These are phyloP conservation scores for Meloe dianella DNA, from an alignment of 2,888 invertebrate genomes.

Conservation along the genomic window DNA sequence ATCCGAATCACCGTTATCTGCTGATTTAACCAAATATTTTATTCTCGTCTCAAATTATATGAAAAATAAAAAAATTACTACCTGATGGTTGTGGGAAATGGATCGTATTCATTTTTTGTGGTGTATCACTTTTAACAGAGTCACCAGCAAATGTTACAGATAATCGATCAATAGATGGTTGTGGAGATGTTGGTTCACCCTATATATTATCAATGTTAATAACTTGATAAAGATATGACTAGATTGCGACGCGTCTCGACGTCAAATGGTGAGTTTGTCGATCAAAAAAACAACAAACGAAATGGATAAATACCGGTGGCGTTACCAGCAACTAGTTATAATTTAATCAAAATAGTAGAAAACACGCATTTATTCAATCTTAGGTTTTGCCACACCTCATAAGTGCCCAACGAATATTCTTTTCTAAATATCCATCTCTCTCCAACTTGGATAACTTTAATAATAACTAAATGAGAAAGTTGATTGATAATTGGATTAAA, in stretches of 20 bases:
- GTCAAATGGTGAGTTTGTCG: conserved; percentile 10
- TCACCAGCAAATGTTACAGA: conserved; percentile 76
- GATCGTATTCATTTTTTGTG: conserved; percentile 49
- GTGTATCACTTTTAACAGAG: conserved; percentile 51
- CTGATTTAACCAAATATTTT: conserved; percentile 13
- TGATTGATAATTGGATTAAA: conserved; percentile 6
- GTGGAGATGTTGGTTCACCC: conserved; percentile 69
- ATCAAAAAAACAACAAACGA: no score
- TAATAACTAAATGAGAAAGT: conserved; percentile 18
- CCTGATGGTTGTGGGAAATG: conserved; percentile 45
- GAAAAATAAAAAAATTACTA: conserved; percentile 15
- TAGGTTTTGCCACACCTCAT: conserved; percentile 47
- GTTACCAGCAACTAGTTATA: conserved; percentile 47
- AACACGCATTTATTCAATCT: conserved; percentile 58
- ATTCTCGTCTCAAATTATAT: conserved; percentile 9
- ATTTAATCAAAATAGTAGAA: conserved; percentile 57
- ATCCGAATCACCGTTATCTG: conserved; percentile 65
- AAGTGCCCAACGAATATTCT: conserved; percentile 40
- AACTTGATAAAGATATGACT: conserved; percentile 4
- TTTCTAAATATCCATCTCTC: conserved; percentile 23
- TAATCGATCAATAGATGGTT: conserved; percentile 72
- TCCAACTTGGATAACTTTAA: background rate
- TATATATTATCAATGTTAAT: conserved; percentile 37
- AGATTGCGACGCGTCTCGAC: background rate
- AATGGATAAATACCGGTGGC: conserved; percentile 4